Percentiles rank a stretch among this genome's conserved stretches.
phyloP scores from a whole-genome alignment of 92 coral and sea anemone genomes.

The Nematostella vectensis region DNA sequence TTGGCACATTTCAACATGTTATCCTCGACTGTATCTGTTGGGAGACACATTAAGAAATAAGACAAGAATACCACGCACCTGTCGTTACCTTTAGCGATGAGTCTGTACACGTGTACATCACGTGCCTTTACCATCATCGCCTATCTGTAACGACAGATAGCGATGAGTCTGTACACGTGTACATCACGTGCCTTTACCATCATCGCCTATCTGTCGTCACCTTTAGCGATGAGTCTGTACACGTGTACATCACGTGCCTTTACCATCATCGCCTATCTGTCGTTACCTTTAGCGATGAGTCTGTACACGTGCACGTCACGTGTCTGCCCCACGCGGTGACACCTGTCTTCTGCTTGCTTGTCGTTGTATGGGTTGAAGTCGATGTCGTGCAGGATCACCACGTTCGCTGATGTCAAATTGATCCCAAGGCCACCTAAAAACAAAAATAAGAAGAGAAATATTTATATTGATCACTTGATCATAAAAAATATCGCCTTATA shows the following conservation, averaged over 20 bases:
- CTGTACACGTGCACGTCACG: conserved; percentile 84
- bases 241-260: conserved; percentile 86
- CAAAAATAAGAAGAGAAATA: no score
- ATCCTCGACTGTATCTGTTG: conserved; percentile 83
- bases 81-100: no score
- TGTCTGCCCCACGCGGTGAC: conserved; percentile 97
- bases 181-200: no score
- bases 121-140: no score
- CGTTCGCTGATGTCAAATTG: conserved; percentile 91
- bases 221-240: conserved; percentile 63
- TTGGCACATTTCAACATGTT: conserved; percentile 79
- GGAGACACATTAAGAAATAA: no score
- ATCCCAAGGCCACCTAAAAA: conserved; percentile 95
- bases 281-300: conserved; percentile 57
- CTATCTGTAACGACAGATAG: no score
- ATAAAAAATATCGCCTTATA: no score
- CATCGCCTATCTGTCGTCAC: no score
- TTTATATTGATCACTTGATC: conserved; percentile 8
- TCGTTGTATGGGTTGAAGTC: conserved; percentile 97
- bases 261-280: no score
- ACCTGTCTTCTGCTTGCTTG: conserved; percentile 92
- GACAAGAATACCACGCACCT: no score
- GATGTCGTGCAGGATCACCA: conserved; percentile 80
- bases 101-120: no score
- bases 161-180: no score